These are phyloP conservation scores for Noturus placidus DNA, from an alignment of 2,113 vertebrate genomes.

Conservation along the genomic window DNA sequence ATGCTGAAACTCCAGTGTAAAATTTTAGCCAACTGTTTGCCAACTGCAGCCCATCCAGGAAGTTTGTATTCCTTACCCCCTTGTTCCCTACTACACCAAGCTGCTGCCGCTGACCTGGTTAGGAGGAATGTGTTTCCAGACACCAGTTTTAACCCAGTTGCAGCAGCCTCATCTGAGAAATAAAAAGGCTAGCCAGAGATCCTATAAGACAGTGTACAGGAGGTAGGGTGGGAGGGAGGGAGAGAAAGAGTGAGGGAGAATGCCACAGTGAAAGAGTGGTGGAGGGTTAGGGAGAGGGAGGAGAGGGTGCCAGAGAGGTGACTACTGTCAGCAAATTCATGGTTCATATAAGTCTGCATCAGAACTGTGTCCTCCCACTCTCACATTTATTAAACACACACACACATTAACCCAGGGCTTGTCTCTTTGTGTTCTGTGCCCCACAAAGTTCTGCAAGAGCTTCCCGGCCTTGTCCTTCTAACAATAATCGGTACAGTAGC, in stretches of 20 bases:
- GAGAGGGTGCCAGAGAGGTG: slow-evolving; percentile 18
- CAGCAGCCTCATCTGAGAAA: slow-evolving; percentile 3
- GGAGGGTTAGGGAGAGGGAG: background rate
- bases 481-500: background rate
- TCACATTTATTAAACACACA: slow-evolving; percentile 30
- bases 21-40: background rate
- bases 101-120: background rate
- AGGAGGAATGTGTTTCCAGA: background rate
- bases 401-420: background rate
- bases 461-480: slow-evolving; percentile 2
- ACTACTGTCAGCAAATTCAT: slow-evolving; percentile 17
- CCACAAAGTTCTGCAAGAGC: background rate
- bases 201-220: background rate
- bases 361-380: slow-evolving; percentile 36
- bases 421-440: slow-evolving; percentile 20
- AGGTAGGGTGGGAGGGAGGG: background rate
- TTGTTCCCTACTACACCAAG: slow-evolving; percentile 18
- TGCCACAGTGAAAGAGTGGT: slow-evolving; percentile 11
- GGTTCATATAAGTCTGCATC: slow-evolving; percentile 50
- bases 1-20: too few relatives aligned
- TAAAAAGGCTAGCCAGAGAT: background rate
- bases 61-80: background rate
- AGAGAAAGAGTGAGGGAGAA: background rate
- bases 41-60: slow-evolving; percentile 22
- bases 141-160: slow-evolving; percentile 1